phyloP scores from a whole-genome alignment of 2,797 vertebrate species.

The Hephaestus fuliginosus region DNA sequence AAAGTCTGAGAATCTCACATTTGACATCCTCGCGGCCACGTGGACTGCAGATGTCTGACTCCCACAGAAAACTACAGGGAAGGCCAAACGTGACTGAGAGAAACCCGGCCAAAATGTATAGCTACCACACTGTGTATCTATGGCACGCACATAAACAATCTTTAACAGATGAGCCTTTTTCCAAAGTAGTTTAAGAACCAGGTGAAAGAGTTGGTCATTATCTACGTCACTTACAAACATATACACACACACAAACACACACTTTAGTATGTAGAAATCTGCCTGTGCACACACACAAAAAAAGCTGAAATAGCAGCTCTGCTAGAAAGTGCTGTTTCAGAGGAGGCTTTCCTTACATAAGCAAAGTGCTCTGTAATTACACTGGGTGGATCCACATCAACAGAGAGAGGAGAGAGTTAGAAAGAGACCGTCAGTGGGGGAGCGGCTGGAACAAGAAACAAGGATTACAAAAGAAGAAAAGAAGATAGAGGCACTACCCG shows the following conservation, averaged over 20 bases:
- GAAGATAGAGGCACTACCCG: not conserved
- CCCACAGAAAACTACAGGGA: slow-evolving; percentile 46
- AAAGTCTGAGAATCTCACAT: slow-evolving; percentile 16
- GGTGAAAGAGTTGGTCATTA: slow-evolving; percentile 25
- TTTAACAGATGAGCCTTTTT: slow-evolving; percentile 30
- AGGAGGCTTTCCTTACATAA: slow-evolving; percentile 83
- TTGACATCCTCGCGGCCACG: slow-evolving; percentile 27
- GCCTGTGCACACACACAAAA: slow-evolving; percentile 42
- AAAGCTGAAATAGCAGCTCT: slow-evolving; percentile 77
- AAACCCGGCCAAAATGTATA: slow-evolving; percentile 2
- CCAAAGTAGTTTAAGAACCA: slow-evolving; percentile 16
- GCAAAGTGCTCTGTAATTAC: slow-evolving; percentile 87
- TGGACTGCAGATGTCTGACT: slow-evolving; percentile 53
- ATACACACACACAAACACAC: slow-evolving; percentile 35
- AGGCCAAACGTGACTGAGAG: slow-evolving; percentile 3
- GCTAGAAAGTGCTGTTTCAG: slow-evolving; percentile 83
- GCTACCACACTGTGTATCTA: not conserved
- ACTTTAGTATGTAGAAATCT: slow-evolving; percentile 52
- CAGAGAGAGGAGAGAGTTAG: slow-evolving; percentile 53
- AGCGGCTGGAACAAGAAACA: slow-evolving; percentile 40
- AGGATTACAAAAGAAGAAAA: slow-evolving; percentile 26
- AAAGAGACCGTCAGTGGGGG: slow-evolving; percentile 47
- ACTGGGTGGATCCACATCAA: slow-evolving; percentile 82
- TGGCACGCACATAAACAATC: slow-evolving; percentile 24
- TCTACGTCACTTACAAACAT: slow-evolving; percentile 2